phyloP scores from a whole-genome alignment of 1,140 invertebrate species.

The Kradibia gibbosae region DNA sequence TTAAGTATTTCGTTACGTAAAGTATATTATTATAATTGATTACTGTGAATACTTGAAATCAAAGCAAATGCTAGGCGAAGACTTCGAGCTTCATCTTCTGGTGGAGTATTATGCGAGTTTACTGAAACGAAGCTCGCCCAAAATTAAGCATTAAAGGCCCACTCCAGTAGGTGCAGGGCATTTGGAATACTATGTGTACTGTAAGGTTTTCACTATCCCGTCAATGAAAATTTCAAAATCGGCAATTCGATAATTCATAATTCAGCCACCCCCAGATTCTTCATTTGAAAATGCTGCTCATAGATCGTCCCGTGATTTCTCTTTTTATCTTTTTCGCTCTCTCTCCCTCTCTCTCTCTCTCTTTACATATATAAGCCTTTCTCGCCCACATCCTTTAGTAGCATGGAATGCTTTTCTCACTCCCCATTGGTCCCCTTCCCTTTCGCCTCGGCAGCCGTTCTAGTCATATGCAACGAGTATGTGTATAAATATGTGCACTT shows the following conservation, averaged over 20 bases:
- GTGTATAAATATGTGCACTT: neutral
- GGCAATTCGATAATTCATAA: constrained; percentile 60
- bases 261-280: constrained; percentile 21
- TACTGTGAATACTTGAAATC: too few species aligned
- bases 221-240: constrained; percentile 52
- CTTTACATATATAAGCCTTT: neutral
- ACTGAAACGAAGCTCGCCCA: neutral
- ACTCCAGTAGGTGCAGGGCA: neutral
- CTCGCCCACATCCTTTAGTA: neutral
- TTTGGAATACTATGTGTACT: neutral
- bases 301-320: constrained; percentile 14
- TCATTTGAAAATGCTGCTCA: neutral
- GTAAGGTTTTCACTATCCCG: constrained; percentile 32
- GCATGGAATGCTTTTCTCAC: neutral
- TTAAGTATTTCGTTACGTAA: too few species aligned
- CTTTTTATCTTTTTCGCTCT: constrained; percentile 2
- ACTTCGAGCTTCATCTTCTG: too few species aligned
- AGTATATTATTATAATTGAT: too few species aligned
- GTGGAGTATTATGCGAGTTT: neutral
- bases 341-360: neutral
- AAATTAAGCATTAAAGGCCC: neutral
- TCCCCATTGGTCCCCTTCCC: too few species aligned
- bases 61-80: too few species aligned
- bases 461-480: neutral
- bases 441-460: neutral